phyloP scores from a whole-genome alignment of 2,113 vertebrate species.

The Pseudolaguvia tuberculata region DNA sequence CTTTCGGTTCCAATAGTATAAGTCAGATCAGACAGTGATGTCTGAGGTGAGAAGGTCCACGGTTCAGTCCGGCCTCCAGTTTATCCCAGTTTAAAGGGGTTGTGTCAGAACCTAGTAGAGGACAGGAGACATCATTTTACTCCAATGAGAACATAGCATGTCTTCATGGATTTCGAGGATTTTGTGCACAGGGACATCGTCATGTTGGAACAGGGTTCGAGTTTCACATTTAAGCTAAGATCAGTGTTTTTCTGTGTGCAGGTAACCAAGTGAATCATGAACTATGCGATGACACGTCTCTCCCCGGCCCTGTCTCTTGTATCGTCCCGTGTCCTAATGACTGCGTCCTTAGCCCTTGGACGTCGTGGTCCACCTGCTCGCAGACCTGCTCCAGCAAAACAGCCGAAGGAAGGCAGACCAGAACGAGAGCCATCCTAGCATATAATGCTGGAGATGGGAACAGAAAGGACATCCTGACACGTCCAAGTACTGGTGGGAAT shows the following conservation, averaged over 20 bases:
- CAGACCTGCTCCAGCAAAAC: conserved; percentile 97
- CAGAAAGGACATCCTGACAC: conserved; percentile 13
- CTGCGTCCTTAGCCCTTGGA: conserved; percentile 91
- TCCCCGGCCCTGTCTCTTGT: conserved; percentile 76
- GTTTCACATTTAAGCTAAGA: too few relatives aligned
- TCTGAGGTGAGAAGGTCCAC: too few relatives aligned
- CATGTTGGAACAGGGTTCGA: too few relatives aligned
- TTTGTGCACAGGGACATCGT: too few relatives aligned
- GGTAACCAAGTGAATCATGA: conserved; percentile 78
- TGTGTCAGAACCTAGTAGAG: too few relatives aligned
- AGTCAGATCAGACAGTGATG: too few relatives aligned
- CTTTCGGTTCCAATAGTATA: too few relatives aligned
- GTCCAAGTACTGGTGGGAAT: not conserved
- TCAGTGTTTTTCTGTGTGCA: conserved; percentile 54
- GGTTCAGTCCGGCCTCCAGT: too few relatives aligned
- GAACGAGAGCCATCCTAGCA: conserved; percentile 85
- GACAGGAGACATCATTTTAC: too few relatives aligned
- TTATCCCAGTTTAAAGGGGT: too few relatives aligned
- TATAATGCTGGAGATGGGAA: conserved; percentile 90
- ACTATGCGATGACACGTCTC: conserved; percentile 77
- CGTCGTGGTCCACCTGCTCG: conserved; percentile 88
- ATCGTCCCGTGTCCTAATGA: conserved; percentile 87
- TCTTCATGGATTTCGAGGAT: too few relatives aligned
- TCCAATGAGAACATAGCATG: too few relatives aligned
- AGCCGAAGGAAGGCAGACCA: conserved; percentile 87